Conservation (phyloP, 2,888 invertebrate genomes). For the Galerucella pusilla region DNA sequence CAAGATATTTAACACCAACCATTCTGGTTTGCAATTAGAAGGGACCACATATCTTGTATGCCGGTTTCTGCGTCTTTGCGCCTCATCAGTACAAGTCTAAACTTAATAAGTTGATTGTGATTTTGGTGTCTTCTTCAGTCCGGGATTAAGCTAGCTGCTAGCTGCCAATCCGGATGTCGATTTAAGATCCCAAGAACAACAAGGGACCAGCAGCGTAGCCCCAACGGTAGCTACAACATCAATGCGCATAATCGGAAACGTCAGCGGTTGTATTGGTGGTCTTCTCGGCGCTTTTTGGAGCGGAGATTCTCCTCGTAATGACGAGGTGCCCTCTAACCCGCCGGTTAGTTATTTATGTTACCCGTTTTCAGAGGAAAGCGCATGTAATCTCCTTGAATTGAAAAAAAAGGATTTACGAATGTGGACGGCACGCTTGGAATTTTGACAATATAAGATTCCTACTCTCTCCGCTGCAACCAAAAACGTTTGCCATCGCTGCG, state of each 20-base stretch:
- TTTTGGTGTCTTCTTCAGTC: too few relatives aligned
- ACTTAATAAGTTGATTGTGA: too few relatives aligned
- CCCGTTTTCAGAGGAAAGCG: conserved; percentile 13
- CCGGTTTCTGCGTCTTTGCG: too few relatives aligned
- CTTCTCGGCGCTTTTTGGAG: background rate
- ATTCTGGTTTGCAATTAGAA: too few relatives aligned
- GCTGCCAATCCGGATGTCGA: too few relatives aligned
- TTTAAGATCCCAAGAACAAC: too few relatives aligned
- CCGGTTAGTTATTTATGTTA: background rate
- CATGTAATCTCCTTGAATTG: conserved; percentile 31
- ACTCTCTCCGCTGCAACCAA: conserved; percentile 18
- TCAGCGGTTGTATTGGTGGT: background rate
- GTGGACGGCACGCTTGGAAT: conserved; percentile 61
- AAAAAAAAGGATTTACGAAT: conserved; percentile 53
- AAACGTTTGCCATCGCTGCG: background rate
- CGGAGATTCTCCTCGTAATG: background rate
- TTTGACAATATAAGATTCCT: conserved; percentile 50
- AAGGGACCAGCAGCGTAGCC: background rate
- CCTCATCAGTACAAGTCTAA: too few relatives aligned
- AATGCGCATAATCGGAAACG: background rate
- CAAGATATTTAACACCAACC: too few relatives aligned
- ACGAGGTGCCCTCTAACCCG: background rate
- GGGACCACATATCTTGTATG: too few relatives aligned
- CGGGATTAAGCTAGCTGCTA: too few relatives aligned
- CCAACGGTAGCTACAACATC: background rate